Percentiles rank a stretch among this genome's conserved stretches.
Evolutionary conservation across 2,113 vertebrate genomes (phyloP).

Genomic region (Hemiprocne comata): DNA sequence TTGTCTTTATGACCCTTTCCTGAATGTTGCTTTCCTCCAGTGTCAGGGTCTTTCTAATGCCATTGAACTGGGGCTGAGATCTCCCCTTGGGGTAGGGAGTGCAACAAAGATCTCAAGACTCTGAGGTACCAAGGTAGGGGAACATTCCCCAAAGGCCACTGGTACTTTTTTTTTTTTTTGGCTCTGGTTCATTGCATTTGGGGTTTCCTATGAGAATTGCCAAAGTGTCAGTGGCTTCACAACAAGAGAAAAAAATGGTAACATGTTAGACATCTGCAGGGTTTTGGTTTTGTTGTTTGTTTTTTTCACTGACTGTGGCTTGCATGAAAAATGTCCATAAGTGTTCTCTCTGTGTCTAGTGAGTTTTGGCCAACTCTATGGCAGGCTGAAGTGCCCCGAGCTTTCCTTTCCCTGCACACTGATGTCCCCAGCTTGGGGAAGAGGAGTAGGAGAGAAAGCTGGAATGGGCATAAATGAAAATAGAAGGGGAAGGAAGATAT

Average conservation of each 20-base stretch:
- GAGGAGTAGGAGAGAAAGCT: neutral
- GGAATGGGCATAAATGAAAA: neutral
- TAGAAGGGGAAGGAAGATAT: neutral
- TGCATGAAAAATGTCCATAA: neutral
- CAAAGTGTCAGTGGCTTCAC: neutral
- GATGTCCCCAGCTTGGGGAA: neutral
- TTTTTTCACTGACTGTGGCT: neutral
- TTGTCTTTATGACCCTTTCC: neutral
- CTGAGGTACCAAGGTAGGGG: neutral
- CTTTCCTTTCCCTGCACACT: neutral
- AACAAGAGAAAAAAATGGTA: neutral
- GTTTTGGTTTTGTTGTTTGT: neutral
- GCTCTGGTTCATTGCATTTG: neutral
- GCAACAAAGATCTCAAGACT: neutral
- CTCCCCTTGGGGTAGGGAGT: accelerated
- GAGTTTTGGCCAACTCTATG: neutral
- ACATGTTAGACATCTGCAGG: neutral
- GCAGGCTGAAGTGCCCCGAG: neutral
- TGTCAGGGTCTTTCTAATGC: neutral
- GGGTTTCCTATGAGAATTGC: neutral
- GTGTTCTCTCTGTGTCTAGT: neutral
- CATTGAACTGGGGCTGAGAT: neutral
- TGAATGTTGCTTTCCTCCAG: neutral
- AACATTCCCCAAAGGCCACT: neutral
- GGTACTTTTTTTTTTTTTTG: neutral